These are phyloP conservation scores for Stegodyphus mimosarum DNA, from an alignment of 1,140 invertebrate genomes.

Conservation along the genomic window DNA sequence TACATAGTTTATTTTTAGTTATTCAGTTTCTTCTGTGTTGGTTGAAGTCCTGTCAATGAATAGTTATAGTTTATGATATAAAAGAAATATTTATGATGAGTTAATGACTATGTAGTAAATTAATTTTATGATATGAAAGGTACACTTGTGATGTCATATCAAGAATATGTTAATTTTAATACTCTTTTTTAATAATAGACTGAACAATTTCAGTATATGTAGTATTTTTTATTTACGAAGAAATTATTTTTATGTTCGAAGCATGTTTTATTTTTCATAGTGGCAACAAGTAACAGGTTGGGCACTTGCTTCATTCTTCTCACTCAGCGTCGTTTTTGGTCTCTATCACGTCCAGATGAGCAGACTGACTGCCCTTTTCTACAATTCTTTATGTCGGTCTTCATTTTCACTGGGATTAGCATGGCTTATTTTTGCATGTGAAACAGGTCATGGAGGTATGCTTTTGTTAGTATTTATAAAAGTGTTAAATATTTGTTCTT, in stretches of 20 bases:
- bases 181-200: background rate
- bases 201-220: background rate
- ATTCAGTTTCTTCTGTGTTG: too few species aligned
- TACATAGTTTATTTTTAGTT: too few species aligned
- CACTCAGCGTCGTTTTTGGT: slow-evolving; percentile 48
- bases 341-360: slow-evolving; percentile 46
- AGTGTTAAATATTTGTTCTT: too few species aligned
- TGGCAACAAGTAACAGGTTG: slow-evolving; percentile 41
- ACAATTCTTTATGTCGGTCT: slow-evolving; percentile 66
- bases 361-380: slow-evolving; percentile 70
- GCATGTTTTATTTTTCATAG: background rate
- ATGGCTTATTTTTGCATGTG: slow-evolving; percentile 71
- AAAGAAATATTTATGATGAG: too few species aligned
- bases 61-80: too few species aligned
- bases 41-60: too few species aligned
- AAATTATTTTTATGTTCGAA: background rate
- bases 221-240: background rate
- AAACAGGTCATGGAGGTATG: slow-evolving; percentile 64
- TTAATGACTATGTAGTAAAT: too few species aligned
- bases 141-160: too few species aligned
- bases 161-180: background rate
- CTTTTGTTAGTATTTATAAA: background rate
- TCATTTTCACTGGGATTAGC: slow-evolving; percentile 68
- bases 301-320: slow-evolving; percentile 25
- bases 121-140: too few species aligned